Percentiles rank a stretch among this genome's conserved stretches.
phyloP scores from a whole-genome alignment of 2,113 vertebrate genomes.

The Pangasianodon gigas region DNA sequence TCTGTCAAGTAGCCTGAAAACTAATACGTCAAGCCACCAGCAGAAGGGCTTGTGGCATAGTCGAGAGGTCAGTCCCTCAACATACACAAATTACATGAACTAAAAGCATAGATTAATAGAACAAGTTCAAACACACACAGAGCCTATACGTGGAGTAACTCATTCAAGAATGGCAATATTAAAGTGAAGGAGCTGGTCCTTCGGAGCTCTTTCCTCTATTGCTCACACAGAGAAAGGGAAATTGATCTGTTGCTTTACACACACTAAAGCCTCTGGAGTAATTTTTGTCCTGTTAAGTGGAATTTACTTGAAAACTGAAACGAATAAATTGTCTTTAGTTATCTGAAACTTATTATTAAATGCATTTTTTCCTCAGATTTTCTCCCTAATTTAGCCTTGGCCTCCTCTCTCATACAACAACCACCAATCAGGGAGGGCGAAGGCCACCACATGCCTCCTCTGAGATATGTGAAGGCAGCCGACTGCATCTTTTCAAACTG shows the following conservation, averaged over 20 bases:
- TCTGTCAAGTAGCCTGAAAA: not conserved
- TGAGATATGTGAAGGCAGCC: not conserved
- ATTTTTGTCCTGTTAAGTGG: not conserved
- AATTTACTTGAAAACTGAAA: not conserved
- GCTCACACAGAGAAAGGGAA: not conserved
- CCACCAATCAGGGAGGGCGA: not conserved
- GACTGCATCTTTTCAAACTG: not conserved
- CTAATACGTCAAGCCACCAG: not conserved
- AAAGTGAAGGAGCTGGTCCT: not conserved
- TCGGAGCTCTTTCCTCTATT: not conserved
- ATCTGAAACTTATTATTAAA: not conserved
- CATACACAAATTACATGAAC: not conserved
- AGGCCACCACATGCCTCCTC: not conserved
- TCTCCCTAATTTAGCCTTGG: not conserved
- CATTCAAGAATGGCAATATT: not conserved
- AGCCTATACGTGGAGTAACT: not conserved
- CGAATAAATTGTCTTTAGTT: not conserved
- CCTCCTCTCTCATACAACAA: not conserved
- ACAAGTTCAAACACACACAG: not conserved
- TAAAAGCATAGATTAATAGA: not conserved
- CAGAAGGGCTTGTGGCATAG: not conserved
- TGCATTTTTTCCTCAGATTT: not conserved
- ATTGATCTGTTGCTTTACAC: slow-evolving; percentile 4
- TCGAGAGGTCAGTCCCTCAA: not conserved
- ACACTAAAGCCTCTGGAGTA: slow-evolving; percentile 11